Conservation (phyloP, 2,888 invertebrate species). For the Agrotis ipsilon region DNA sequence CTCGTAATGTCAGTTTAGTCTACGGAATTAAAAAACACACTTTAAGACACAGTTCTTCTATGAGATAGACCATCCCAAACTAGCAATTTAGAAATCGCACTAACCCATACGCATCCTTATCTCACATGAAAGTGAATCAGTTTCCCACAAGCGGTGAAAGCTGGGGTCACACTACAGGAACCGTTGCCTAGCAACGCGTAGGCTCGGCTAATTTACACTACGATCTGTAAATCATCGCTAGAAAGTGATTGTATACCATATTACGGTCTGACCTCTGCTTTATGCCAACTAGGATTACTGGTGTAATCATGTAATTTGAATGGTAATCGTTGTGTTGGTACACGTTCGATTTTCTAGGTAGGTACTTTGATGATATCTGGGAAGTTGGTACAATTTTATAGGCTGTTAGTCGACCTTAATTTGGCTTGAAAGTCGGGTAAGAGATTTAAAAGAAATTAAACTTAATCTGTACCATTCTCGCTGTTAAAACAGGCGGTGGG, state of each 20-base stretch:
- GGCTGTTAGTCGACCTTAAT: slow-evolving; percentile 6
- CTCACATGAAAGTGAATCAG: slow-evolving; percentile 48
- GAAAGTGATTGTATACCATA: slow-evolving; percentile 64
- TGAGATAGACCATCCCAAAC: too few relatives aligned
- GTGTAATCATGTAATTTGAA: slow-evolving; percentile 58
- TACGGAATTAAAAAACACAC: too few relatives aligned
- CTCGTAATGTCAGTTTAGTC: too few relatives aligned
- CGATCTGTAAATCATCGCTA: slow-evolving; percentile 65
- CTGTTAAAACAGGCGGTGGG: too few relatives aligned
- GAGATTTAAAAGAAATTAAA: background rate
- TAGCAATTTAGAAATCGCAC: slow-evolving; percentile 1
- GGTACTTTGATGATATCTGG: slow-evolving; percentile 1
- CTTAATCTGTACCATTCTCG: too few relatives aligned
- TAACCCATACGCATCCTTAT: slow-evolving; percentile 13
- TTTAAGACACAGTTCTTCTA: too few relatives aligned
- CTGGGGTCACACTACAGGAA: slow-evolving; percentile 56
- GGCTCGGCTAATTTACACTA: slow-evolving; percentile 66
- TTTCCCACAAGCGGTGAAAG: slow-evolving; percentile 62
- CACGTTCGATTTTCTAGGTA: slow-evolving; percentile 11
- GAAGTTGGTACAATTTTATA: background rate
- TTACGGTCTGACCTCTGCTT: slow-evolving; percentile 55
- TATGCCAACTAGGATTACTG: slow-evolving; percentile 49
- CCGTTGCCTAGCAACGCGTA: slow-evolving; percentile 62
- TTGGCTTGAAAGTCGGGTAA: background rate
- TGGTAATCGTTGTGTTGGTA: slow-evolving; percentile 28